Conservation (phyloP, 2,113 vertebrate genomes). For the Mormyrus iriodes region DNA sequence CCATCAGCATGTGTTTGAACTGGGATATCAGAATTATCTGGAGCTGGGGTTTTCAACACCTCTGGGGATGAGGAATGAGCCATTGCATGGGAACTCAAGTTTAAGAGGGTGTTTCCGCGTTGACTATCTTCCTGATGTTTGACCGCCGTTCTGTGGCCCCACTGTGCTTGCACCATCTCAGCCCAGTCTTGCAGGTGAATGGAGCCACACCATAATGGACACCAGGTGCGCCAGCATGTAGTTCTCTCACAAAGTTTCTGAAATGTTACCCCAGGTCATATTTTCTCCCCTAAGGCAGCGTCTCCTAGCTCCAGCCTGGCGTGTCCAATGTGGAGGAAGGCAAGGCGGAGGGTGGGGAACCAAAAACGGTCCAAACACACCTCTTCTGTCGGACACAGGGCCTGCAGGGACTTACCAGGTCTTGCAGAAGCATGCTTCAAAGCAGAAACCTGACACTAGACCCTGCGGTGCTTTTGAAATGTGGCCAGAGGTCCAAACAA, state of each 20-base stretch:
- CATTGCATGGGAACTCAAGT: background rate
- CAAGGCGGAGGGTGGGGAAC: conserved; percentile 11
- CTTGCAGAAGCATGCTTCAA: background rate
- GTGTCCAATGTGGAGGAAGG: conserved; percentile 10
- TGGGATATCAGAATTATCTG: background rate
- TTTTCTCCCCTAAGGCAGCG: conserved; percentile 22
- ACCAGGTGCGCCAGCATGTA: background rate
- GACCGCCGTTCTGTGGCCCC: background rate
- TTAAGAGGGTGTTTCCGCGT: background rate
- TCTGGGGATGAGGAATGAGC: background rate
- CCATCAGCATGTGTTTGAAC: background rate
- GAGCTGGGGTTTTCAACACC: background rate
- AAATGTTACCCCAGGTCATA: background rate
- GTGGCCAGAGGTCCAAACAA: background rate
- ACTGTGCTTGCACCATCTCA: background rate
- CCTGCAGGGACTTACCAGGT: background rate
- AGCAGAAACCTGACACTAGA: conserved; percentile 14
- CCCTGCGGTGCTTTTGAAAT: background rate
- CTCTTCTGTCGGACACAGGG: background rate
- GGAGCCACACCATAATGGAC: background rate
- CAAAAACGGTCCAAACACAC: conserved; percentile 3
- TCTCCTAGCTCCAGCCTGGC: conserved; percentile 37
- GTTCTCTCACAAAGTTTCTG: background rate
- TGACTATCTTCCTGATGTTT: background rate
- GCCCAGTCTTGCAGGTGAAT: conserved; percentile 21